Evolutionary conservation across 2,888 invertebrate species (phyloP).

Genomic region (Epirrita christyi): DNA sequence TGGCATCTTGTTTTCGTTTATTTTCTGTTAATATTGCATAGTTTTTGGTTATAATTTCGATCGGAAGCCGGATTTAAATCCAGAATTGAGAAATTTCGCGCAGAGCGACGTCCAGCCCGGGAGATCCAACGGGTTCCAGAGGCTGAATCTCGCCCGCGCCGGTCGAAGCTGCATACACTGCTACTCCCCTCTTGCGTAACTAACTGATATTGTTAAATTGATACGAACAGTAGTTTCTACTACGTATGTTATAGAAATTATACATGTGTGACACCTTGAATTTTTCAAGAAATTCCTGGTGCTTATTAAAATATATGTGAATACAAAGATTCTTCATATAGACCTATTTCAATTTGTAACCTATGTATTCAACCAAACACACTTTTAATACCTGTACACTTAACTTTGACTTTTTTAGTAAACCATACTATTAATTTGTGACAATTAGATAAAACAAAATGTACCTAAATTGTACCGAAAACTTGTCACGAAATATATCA

Average conservation of each 20-base stretch:
- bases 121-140: constrained; percentile 70
- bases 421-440: neutral
- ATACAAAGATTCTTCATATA: neutral
- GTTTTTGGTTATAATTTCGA: constrained; percentile 46
- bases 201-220: constrained; percentile 68
- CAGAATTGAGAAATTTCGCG: constrained; percentile 34
- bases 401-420: neutral
- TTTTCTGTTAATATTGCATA: constrained; percentile 47
- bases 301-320: neutral
- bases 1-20: constrained; percentile 25
- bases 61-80: constrained; percentile 44
- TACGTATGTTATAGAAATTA: constrained; percentile 12
- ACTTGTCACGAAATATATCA: constrained; percentile 45
- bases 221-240: constrained; percentile 38
- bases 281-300: neutral
- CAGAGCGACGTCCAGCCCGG: constrained; percentile 56
- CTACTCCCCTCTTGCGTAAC: constrained; percentile 81
- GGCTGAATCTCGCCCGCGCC: constrained; percentile 70
- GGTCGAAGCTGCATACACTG: constrained; percentile 74
- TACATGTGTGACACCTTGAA: neutral
- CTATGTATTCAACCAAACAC: neutral
- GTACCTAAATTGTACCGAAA: neutral
- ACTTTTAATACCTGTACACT: too few relatives aligned
- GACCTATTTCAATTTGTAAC: neutral
- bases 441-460: neutral